phyloP scores from a whole-genome alignment of 2,113 vertebrate genomes.

The Rhinopithecus roxellana region DNA sequence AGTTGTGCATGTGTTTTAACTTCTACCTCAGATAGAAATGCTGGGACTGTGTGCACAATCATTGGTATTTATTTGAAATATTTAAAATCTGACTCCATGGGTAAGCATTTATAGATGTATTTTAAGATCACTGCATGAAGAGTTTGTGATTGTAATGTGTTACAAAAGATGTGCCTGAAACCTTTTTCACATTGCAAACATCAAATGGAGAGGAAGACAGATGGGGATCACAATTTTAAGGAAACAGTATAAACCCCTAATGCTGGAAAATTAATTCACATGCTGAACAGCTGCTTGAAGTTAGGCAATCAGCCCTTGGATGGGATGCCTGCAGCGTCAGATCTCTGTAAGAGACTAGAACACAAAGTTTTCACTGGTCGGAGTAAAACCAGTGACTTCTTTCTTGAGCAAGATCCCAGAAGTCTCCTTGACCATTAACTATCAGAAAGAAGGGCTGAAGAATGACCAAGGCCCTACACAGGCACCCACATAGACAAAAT shows the following conservation, averaged over 20 bases:
- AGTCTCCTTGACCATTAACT: background rate
- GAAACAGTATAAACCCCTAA: background rate
- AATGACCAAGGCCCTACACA: background rate
- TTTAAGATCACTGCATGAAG: background rate
- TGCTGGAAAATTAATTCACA: background rate
- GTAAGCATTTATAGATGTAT: background rate
- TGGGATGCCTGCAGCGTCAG: background rate
- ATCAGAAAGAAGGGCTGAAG: background rate
- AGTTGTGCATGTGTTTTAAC: accelerated
- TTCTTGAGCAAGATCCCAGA: background rate
- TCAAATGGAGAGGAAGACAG: background rate
- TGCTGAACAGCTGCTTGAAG: background rate
- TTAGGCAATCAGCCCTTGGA: too few relatives aligned
- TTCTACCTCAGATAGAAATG: background rate
- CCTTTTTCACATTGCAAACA: background rate
- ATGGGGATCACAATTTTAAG: background rate
- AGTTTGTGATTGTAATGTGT: background rate
- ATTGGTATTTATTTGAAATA: background rate
- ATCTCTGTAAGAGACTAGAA: background rate
- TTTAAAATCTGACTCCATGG: background rate
- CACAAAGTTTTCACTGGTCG: accelerated
- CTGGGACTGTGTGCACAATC: background rate
- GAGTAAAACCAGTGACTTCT: background rate
- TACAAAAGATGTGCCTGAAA: background rate
- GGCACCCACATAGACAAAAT: accelerated